Conservation (phyloP, 1,140 invertebrate species). For the Drosophila paulistorum region DNA sequence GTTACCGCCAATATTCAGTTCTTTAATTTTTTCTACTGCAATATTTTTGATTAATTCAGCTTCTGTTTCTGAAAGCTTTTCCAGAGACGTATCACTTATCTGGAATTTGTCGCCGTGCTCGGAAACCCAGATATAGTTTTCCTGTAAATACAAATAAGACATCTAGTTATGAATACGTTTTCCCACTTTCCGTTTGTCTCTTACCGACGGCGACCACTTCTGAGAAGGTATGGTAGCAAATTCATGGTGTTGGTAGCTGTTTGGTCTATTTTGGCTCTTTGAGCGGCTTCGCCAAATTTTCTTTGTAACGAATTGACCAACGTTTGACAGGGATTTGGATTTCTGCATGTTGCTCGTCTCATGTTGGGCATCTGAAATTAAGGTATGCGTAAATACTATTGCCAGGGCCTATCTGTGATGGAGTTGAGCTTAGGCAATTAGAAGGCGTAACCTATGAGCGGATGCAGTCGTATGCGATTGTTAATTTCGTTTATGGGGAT, state of each 20-base stretch:
- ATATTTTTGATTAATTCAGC: conserved; percentile 91
- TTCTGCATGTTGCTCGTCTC: conserved; percentile 89
- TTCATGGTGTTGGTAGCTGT: conserved; percentile 40
- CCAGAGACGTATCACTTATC: conserved; percentile 88
- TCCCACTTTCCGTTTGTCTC: conserved; percentile 38
- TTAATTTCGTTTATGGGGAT: conserved; percentile 11
- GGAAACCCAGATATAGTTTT: conserved; percentile 92
- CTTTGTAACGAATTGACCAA: conserved; percentile 92
- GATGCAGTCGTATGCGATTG: conserved; percentile 1
- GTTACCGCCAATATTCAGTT: conserved; percentile 91
- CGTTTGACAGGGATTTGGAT: conserved; percentile 92
- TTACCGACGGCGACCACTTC: conserved; percentile 90
- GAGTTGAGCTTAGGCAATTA: conserved; percentile 3
- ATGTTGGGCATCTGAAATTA: conserved; percentile 52
- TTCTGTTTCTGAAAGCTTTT: conserved; percentile 92
- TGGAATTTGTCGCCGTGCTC: conserved; percentile 89
- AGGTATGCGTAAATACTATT: not conserved
- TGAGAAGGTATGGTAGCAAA: conserved; percentile 64
- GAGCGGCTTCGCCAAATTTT: conserved; percentile 92
- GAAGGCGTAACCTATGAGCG: conserved; percentile 3
- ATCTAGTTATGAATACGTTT: not conserved
- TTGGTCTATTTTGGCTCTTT: conserved; percentile 89
- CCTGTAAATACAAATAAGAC: conserved; percentile 84
- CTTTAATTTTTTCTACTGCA: conserved; percentile 93
- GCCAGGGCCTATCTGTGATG: not conserved